Conservation (phyloP, 2,797 vertebrate species). For the Tolypeutes matacus region DNA sequence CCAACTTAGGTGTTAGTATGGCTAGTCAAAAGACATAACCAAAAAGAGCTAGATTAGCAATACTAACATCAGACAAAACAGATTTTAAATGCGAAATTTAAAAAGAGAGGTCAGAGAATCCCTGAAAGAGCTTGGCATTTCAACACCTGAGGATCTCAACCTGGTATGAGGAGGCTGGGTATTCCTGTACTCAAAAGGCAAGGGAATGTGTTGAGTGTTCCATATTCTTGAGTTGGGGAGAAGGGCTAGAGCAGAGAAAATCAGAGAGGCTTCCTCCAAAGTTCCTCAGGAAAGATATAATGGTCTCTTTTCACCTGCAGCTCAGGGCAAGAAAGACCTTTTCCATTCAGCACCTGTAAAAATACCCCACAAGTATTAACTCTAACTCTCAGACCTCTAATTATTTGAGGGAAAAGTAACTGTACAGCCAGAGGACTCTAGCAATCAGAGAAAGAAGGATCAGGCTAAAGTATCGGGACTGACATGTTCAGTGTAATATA, state of each 20-base stretch:
- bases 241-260: slow-evolving; percentile 46
- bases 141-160: slow-evolving; percentile 39
- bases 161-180: slow-evolving; percentile 50
- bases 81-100: no score
- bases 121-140: slow-evolving; percentile 54
- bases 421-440: background rate
- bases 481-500: slow-evolving; percentile 35
- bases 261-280: slow-evolving; percentile 31
- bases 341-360: slow-evolving; percentile 42
- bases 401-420: slow-evolving; percentile 50
- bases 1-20: background rate
- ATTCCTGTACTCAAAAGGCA: background rate
- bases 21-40: no score
- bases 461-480: slow-evolving; percentile 26
- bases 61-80: no score
- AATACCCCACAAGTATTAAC: background rate
- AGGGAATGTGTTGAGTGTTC: slow-evolving; percentile 46
- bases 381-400: no score
- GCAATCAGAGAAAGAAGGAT: background rate
- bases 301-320: slow-evolving; percentile 26
- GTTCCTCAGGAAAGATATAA: background rate
- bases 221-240: background rate
- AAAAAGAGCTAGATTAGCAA: no score
- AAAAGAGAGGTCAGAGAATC: slow-evolving; percentile 44
- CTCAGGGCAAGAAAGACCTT: slow-evolving; percentile 49